Conservation (phyloP, 2,113 vertebrate species). For the Calypte anna region DNA sequence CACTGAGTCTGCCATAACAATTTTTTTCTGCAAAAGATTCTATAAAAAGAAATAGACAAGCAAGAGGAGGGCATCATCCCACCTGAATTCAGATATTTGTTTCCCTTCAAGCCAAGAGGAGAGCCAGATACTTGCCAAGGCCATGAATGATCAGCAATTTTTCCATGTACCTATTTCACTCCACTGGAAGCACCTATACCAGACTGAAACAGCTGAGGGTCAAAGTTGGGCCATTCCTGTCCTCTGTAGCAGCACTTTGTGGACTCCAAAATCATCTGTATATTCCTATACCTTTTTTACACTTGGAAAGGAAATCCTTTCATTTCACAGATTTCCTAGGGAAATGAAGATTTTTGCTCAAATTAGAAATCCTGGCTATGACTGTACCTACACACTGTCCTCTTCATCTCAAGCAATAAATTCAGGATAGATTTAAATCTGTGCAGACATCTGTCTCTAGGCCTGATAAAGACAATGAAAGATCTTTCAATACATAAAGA, state of each 20-base stretch:
- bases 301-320: background rate
- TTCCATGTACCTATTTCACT: rapidly evolving
- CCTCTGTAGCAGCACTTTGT: background rate
- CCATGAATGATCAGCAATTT: rapidly evolving
- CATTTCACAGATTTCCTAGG: background rate
- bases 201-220: background rate
- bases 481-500: background rate
- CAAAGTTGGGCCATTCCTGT: background rate
- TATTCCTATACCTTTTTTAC: background rate
- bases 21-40: background rate
- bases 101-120: background rate
- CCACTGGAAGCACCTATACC: background rate
- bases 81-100: background rate
- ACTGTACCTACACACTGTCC: background rate
- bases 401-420: background rate
- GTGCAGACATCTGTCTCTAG: background rate
- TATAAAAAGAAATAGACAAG: background rate
- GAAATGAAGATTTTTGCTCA: background rate
- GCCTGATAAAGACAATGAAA: background rate
- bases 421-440: background rate
- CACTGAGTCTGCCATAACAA: background rate
- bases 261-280: background rate
- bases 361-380: background rate
- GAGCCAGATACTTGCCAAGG: background rate
- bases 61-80: background rate